These are phyloP conservation scores for Amblyopsis hoosieri DNA, from an alignment of 2,797 vertebrate species.

Conservation along the genomic window DNA sequence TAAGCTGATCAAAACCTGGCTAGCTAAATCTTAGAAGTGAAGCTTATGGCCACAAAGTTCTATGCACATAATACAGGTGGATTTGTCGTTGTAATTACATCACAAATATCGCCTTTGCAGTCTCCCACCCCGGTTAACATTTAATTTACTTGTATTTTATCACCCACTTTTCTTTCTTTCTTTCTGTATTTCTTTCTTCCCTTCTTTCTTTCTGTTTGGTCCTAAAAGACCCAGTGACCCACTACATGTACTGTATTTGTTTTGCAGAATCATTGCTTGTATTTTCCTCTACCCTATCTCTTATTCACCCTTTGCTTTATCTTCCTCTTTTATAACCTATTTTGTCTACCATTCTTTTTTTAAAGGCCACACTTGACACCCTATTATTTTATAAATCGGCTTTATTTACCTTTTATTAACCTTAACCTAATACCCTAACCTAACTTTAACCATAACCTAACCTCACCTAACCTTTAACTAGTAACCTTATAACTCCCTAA, in stretches of 20 bases:
- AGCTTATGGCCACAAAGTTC: conserved; percentile 57
- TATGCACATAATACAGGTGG: conserved; percentile 53
- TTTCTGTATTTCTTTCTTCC: too few relatives aligned
- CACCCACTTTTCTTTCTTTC: too few relatives aligned
- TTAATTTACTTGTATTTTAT: too few relatives aligned
- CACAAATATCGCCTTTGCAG: conserved; percentile 4
- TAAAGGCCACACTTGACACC: conserved; percentile 30
- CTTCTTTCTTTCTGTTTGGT: too few relatives aligned
- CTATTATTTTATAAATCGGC: conserved; percentile 75
- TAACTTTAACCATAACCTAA: conserved; percentile 26
- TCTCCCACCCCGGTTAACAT: too few relatives aligned
- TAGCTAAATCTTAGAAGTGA: conserved; percentile 54
- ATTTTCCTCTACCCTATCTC: background rate
- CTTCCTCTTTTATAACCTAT: conserved; percentile 22
- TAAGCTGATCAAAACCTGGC: conserved; percentile 65
- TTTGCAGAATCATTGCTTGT: too few relatives aligned
- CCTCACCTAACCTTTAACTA: conserved; percentile 63
- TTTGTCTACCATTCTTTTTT: conserved; percentile 22
- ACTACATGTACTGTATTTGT: too few relatives aligned
- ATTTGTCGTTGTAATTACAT: conserved; percentile 56
- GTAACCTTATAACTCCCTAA: conserved; percentile 56
- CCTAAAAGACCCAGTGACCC: too few relatives aligned
- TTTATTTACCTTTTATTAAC: conserved; percentile 81
- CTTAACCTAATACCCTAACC: conserved; percentile 51
- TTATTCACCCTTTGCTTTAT: background rate